These are phyloP conservation scores for Galeopsomyia nigrocyanea DNA, from an alignment of 2,888 invertebrate species.

Conservation along the genomic window DNA sequence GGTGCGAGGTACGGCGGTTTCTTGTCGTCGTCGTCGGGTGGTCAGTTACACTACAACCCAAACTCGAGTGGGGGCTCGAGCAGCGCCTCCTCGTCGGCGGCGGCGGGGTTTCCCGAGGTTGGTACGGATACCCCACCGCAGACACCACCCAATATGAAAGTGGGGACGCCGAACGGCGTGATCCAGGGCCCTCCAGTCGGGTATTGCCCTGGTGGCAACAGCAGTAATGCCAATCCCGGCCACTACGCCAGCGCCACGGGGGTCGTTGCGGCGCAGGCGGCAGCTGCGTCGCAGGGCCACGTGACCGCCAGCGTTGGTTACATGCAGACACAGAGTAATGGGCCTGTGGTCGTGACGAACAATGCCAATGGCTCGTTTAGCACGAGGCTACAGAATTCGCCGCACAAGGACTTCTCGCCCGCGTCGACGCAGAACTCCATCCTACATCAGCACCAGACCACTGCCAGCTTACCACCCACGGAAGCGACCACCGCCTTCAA, in stretches of 20 bases:
- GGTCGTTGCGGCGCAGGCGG: constrained; percentile 45
- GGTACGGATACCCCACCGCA: constrained; percentile 92
- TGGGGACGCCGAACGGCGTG: constrained; percentile 76
- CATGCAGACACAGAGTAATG: constrained; percentile 60
- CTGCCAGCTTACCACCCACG: constrained; percentile 65
- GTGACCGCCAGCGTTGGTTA: constrained; percentile 71
- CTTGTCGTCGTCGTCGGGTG: constrained; percentile 65
- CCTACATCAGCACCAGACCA: constrained; percentile 65
- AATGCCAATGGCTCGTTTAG: constrained; percentile 62
- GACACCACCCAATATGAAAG: constrained; percentile 94
- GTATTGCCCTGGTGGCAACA: constrained; percentile 77
- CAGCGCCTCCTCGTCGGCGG: constrained; percentile 77
- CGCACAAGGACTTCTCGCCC: constrained; percentile 66
- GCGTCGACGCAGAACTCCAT: constrained; percentile 61
- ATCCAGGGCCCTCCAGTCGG: constrained; percentile 73
- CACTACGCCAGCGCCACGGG: constrained; percentile 52
- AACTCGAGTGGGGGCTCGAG: constrained; percentile 64
- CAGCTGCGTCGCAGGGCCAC: constrained; percentile 67
- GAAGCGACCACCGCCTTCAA: constrained; percentile 80
- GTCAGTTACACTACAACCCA: constrained; percentile 65
- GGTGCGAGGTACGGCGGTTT: constrained; percentile 69
- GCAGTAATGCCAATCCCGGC: constrained; percentile 61
- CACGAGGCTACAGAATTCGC: constrained; percentile 69
- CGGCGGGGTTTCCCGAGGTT: constrained; percentile 88
- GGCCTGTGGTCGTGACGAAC: neutral